These are phyloP conservation scores for Pheosia tremula DNA, from an alignment of 2,888 invertebrate genomes.

Conservation along the genomic window DNA sequence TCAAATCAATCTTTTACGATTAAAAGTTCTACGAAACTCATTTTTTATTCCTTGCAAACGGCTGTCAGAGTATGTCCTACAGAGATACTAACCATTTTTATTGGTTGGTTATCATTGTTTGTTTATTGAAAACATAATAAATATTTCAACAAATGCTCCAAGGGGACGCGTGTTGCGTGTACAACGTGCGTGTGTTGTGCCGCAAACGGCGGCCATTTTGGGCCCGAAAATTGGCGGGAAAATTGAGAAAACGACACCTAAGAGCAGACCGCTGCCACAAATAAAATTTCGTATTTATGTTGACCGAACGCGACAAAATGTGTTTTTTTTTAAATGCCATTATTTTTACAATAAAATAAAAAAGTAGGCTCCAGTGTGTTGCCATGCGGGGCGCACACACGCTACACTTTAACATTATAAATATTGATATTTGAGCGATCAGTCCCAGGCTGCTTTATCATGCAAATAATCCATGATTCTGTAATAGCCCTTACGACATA, in stretches of 20 bases:
- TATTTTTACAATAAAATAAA: no score
- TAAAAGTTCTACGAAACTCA: no score
- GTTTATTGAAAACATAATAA: conserved; percentile 51
- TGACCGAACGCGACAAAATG: neutral
- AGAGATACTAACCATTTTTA: conserved; percentile 55
- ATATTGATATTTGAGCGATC: no score
- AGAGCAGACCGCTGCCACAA: conserved; percentile 43
- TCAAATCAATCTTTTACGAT: no score
- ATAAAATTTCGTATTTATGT: conserved; percentile 3
- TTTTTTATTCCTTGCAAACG: conserved; percentile 1
- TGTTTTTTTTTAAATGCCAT: neutral
- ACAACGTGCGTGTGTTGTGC: conserved; percentile 59
- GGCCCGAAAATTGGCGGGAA: conserved; percentile 74
- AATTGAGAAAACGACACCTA: conserved; percentile 79
- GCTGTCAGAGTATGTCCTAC: conserved; percentile 28
- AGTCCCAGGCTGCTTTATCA: no score
- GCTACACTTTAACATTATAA: no score
- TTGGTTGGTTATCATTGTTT: conserved; percentile 39
- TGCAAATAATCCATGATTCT: no score
- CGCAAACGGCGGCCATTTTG: conserved; percentile 73
- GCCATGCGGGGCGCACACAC: no score
- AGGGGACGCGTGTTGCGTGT: conserved; percentile 59
- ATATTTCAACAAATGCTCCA: conserved; percentile 52
- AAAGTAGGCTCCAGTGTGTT: no score
- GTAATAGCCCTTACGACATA: no score